A percentile compares a stretch with the other conserved stretches of the same genome.
Evolutionary conservation across 2,888 invertebrate species (phyloP).

Genomic region (Acronicta alni): DNA sequence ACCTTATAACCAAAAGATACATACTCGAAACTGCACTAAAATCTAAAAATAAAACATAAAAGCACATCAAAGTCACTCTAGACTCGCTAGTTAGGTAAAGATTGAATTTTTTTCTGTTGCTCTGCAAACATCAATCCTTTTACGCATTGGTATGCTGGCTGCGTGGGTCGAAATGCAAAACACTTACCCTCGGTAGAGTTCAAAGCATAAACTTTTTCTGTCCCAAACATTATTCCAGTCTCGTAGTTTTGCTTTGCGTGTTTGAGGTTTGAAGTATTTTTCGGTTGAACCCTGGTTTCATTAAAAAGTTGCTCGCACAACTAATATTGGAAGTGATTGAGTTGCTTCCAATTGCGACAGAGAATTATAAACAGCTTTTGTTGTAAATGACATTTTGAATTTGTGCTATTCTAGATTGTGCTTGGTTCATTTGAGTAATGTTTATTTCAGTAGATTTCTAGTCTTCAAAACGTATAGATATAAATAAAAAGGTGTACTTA

Average conservation of each 20-base stretch:
- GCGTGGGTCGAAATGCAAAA: slow-evolving; percentile 86
- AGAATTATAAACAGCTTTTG: slow-evolving; percentile 53
- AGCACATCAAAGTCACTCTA: slow-evolving; percentile 53
- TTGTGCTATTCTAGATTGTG: slow-evolving; percentile 8
- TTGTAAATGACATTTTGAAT: slow-evolving; percentile 38
- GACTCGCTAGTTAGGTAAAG: slow-evolving; percentile 60
- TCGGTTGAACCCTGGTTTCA: slow-evolving; percentile 81
- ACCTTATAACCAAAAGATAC: too few relatives aligned
- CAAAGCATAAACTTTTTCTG: slow-evolving; percentile 88
- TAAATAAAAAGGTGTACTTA: too few relatives aligned
- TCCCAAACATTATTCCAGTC: slow-evolving; percentile 87
- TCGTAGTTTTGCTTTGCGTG: slow-evolving; percentile 86
- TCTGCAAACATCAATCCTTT: slow-evolving; percentile 85
- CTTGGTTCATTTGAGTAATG: not conserved
- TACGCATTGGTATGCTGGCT: slow-evolving; percentile 85
- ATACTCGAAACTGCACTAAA: slow-evolving; percentile 9
- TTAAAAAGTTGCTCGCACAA: slow-evolving; percentile 78
- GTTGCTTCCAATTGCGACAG: slow-evolving; percentile 73
- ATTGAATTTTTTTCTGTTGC: slow-evolving; percentile 67
- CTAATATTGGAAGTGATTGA: slow-evolving; percentile 81
- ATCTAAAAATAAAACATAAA: slow-evolving; percentile 38
- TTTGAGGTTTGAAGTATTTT: slow-evolving; percentile 86
- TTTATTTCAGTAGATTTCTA: slow-evolving; percentile 15
- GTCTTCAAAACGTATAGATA: too few relatives aligned
- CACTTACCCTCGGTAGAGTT: slow-evolving; percentile 87